Percentiles rank a stretch among this genome's conserved stretches.
These are phyloP conservation scores for Passerina amoena DNA, from an alignment of 2,113 vertebrate genomes.

Conservation along the genomic window DNA sequence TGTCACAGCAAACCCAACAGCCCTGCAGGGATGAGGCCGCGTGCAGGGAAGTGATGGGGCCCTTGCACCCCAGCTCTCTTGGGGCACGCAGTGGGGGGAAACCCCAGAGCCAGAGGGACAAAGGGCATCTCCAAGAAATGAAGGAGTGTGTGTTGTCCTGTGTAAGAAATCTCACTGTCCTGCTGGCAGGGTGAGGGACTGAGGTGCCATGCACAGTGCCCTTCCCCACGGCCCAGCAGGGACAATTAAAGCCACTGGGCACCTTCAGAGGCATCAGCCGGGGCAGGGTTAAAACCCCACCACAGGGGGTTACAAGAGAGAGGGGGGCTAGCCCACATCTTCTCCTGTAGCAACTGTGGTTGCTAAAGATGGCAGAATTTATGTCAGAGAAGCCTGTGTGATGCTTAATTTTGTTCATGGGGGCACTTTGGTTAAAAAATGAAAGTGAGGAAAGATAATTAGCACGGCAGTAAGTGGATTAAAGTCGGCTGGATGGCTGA, in stretches of 20 bases:
- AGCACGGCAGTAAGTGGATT: background rate
- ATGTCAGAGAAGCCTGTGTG: background rate
- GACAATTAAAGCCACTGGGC: background rate
- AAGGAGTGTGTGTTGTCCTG: background rate
- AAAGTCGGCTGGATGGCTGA: background rate
- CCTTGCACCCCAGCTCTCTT: background rate
- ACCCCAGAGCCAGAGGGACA: background rate
- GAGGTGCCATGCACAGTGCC: too few species aligned
- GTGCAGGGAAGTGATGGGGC: background rate
- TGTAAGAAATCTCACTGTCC: background rate
- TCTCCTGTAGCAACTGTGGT: accelerated
- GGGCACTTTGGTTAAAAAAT: background rate
- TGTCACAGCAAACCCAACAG: background rate
- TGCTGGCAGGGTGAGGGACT: background rate
- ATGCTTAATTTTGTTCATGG: background rate
- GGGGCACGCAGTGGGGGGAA: background rate
- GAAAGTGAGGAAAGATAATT: background rate
- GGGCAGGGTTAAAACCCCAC: background rate
- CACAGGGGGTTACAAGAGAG: background rate
- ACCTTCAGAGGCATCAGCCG: background rate
- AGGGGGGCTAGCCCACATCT: background rate
- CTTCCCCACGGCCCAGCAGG: background rate
- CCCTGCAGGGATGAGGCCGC: background rate
- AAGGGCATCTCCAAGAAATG: background rate
- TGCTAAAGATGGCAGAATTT: constrained; percentile 16